Base-by-base conservation (phyloP, 2,113 vertebrate species). In the Aythya baeri region DNA sequence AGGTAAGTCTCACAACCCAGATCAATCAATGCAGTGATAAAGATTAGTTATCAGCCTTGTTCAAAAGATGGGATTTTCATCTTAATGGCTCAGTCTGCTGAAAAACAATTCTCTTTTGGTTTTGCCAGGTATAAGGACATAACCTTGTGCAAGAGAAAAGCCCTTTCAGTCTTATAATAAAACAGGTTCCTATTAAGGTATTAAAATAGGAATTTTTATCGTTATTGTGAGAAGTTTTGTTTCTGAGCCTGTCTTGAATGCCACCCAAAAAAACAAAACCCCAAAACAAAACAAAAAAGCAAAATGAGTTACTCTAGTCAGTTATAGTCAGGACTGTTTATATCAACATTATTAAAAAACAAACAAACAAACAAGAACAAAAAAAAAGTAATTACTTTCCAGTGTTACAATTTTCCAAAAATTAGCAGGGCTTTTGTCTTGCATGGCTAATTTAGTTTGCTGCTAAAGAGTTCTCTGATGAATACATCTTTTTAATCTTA, bases 91-190 rank as follows among this genome's bases (percentile, higher is more conserved):
- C 36, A 84, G 1, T 36, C 46, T 91, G 27, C 78, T 85, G 84
- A 65, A 83, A 74, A 78, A 81, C 17, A 93, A 63, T 75, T 87
- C 25, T 82, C 50, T 49, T 93, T 85, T 83, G 73, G 59, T 77
- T 90, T 95, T 81, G 14, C 73, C 65, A 81, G 77, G 22, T 76
- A 57, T 9, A 75, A 84, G 23, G 62, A 41, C 54, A 65, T 78
- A 93, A 91, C 44, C 67, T 74, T n/a, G 36, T 71, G 79, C 68
- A 75, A 44, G 50, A 67, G 62, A 81, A 91, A 91, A 95, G n/a
- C 67, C 43, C 75, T 80, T 72, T 67, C 49, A 43, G 50, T 59
- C 71, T 76, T 84, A 57, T 65, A 13, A n/a, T 54, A 70, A 91
- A 80, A 1, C 26, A 71, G 67, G 9, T 66, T 86, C 21, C 3